Conservation (phyloP, 2,797 vertebrate species). For the Allobates femoralis region DNA sequence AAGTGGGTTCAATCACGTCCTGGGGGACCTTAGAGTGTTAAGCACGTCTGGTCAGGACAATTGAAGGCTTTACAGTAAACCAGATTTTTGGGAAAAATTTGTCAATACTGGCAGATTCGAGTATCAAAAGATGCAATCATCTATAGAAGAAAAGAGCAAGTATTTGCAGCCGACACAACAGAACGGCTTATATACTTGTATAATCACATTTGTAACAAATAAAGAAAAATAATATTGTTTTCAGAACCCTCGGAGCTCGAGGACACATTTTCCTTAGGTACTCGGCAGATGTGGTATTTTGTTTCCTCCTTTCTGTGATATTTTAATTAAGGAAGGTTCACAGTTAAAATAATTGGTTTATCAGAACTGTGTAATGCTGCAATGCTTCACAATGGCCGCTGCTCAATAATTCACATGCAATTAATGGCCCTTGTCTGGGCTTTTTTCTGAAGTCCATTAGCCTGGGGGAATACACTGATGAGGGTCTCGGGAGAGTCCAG, state of each 20-base stretch:
- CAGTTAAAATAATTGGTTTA: slow-evolving; percentile 61
- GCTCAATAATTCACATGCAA: slow-evolving; percentile 61
- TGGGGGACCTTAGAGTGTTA: too few species aligned
- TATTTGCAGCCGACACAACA: too few species aligned
- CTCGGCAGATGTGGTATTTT: neutral
- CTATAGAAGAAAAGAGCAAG: too few species aligned
- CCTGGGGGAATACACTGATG: slow-evolving; percentile 54
- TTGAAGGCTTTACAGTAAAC: too few species aligned
- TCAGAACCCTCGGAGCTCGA: neutral
- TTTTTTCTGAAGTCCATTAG: slow-evolving; percentile 59
- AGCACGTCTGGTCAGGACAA: too few species aligned
- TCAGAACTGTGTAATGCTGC: slow-evolving; percentile 53
- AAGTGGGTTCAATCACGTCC: too few species aligned
- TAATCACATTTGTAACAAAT: too few species aligned
- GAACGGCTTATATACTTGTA: too few species aligned
- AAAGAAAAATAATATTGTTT: too few species aligned
- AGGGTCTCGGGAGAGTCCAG: slow-evolving; percentile 47
- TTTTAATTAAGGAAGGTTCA: slow-evolving; percentile 60
- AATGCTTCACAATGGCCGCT: slow-evolving; percentile 54
- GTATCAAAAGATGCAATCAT: too few species aligned
- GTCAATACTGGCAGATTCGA: too few species aligned
- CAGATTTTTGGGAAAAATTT: too few species aligned
- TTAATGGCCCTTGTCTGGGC: slow-evolving; percentile 56
- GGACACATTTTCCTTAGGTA: neutral
- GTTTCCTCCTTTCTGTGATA: slow-evolving; percentile 20